Percentiles rank a stretch among this genome's conserved stretches.
Conservation (phyloP, 2,113 vertebrate genomes). For the Lichenostomus cassidix region DNA sequence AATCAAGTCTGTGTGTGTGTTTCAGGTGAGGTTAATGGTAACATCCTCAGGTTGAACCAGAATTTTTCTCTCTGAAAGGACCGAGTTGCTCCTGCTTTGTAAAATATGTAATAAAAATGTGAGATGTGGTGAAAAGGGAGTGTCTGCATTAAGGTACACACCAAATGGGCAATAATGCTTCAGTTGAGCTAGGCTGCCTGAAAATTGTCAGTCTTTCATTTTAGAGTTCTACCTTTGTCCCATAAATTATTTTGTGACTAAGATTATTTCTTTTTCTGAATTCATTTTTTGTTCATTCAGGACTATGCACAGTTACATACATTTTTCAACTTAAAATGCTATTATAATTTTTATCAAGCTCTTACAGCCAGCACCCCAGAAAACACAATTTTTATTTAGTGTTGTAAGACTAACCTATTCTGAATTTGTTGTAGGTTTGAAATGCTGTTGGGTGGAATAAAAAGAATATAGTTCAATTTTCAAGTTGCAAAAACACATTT, state of each 20-base stretch:
- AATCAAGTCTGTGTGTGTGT: neutral
- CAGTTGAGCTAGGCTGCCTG: neutral
- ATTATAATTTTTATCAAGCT: neutral
- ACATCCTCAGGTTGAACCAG: neutral
- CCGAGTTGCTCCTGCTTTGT: neutral
- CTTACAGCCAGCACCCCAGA: neutral
- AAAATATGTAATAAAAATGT: neutral
- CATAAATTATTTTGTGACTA: neutral
- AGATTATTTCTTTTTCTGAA: neutral
- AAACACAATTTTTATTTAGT: neutral
- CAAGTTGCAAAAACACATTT: neutral
- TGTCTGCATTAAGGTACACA: neutral
- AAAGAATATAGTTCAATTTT: neutral
- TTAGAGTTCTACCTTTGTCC: neutral
- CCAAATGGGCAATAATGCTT: neutral
- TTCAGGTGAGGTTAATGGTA: rapidly evolving
- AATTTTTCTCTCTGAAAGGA: neutral
- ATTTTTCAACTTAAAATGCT: neutral
- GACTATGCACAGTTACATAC: neutral
- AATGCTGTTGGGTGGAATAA: neutral
- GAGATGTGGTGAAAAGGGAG: neutral
- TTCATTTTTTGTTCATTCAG: neutral
- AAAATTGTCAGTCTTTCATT: neutral
- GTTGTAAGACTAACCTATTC: neutral
- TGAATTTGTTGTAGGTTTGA: neutral